phyloP scores from a whole-genome alignment of 2,888 invertebrate species.

The Caenorhabditis sinica region DNA sequence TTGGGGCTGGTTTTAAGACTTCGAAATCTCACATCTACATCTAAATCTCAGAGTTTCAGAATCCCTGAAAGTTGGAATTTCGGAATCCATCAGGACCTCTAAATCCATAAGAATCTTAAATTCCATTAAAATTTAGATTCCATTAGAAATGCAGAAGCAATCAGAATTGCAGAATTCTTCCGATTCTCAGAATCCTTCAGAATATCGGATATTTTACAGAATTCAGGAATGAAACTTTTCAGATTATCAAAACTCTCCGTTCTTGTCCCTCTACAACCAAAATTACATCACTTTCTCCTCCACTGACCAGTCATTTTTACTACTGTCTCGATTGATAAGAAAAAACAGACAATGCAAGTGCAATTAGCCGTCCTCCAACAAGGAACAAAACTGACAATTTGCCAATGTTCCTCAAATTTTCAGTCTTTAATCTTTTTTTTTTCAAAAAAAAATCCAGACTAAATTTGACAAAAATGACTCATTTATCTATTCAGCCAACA shows the following conservation, averaged over 20 bases:
- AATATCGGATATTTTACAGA: too few relatives aligned
- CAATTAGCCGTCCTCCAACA: background rate
- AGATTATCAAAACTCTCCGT: background rate
- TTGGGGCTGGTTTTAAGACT: background rate
- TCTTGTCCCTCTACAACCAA: background rate
- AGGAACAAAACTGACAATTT: constrained; percentile 9
- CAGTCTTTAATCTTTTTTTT: background rate
- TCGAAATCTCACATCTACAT: background rate
- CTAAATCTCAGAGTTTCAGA: background rate
- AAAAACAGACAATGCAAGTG: too few relatives aligned
- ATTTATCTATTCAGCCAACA: constrained; percentile 21
- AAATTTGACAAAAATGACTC: background rate
- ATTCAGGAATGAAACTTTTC: too few relatives aligned
- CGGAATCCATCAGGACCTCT: background rate
- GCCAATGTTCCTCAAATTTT: background rate
- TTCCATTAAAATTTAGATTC: too few relatives aligned
- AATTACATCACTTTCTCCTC: background rate
- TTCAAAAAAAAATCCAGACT: background rate
- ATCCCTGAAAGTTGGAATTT: background rate
- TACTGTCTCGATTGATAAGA: too few relatives aligned
- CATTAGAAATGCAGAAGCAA: too few relatives aligned
- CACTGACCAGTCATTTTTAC: too few relatives aligned
- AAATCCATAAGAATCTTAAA: too few relatives aligned
- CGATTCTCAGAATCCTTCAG: too few relatives aligned
- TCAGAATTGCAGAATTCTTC: too few relatives aligned